Base-by-base conservation (phyloP, 2,113 vertebrate genomes). In the Leptosomus discolor region DNA sequence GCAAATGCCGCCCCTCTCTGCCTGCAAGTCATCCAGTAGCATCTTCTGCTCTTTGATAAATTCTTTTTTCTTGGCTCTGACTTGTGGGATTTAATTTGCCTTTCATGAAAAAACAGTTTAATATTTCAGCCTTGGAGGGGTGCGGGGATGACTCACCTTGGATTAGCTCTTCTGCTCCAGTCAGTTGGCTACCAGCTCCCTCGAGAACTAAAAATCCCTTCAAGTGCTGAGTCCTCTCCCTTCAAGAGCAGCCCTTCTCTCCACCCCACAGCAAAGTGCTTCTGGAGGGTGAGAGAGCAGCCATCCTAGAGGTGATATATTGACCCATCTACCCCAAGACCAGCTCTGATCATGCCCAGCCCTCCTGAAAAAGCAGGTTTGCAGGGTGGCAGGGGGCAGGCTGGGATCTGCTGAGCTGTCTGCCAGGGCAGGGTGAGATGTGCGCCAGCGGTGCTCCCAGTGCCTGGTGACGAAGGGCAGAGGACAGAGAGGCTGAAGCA, bases 11-110 rank as follows among this genome's bases (percentile, higher is more conserved):
- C 53, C 69, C 91, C 91, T 87, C 36, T 12, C 83, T 92, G 77
- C 81, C 74, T 94, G 74, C 70, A 61, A 94, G 87, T 85, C 57
- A 78, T 85, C 17, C 70, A 54, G 73, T 68, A 85, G 54, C 84
- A 92, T 87, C 92, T 70, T 82, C 50, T 94, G 58, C 27, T 94
- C 91, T 85, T 82, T 82, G 61, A 95, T 84, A 73, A 80, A 85
- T 85, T 82, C 20, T 64, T 73, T 76, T 79, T 65, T 58, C 81
- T 82, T 88, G 69, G 39, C 75, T 94, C 84, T 88, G 74, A 71
- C 82, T 90, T 76, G 54, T 81, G 88, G n/a, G 86, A 94, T 94
- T 90, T 87, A 94, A 95, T 97, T 97, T 96, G 69, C 68, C 65
- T 91, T 86, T 71, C 71, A 85, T 85, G 75, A 91, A 96, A 71